Evolutionary conservation across 2,888 invertebrate genomes (phyloP).

Genomic region (Agrochola circellaris): DNA sequence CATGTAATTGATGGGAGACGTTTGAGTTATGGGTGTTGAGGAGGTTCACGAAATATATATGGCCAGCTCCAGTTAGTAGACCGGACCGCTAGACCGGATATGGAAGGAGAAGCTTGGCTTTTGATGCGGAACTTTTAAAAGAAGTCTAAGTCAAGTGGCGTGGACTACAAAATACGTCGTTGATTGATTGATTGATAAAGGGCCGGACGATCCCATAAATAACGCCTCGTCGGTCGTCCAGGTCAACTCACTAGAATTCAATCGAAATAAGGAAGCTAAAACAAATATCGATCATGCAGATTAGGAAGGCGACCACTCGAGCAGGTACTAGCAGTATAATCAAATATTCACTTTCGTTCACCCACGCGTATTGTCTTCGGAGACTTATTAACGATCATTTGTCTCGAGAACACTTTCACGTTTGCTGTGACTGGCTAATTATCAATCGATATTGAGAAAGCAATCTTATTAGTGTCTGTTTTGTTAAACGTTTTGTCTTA

Average conservation of each 20-base stretch:
- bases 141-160: neutral
- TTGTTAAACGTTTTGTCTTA: slow-evolving; percentile 42
- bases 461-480: slow-evolving; percentile 56
- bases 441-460: slow-evolving; percentile 75
- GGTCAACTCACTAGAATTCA: slow-evolving; percentile 58
- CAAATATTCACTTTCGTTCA: slow-evolving; percentile 82
- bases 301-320: slow-evolving; percentile 63
- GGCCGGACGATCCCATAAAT: slow-evolving; percentile 6
- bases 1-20: slow-evolving; percentile 49
- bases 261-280: slow-evolving; percentile 58
- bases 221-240: slow-evolving; percentile 11
- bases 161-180: neutral
- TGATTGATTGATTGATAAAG: slow-evolving; percentile 16
- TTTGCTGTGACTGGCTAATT: slow-evolving; percentile 75
- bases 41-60: slow-evolving; percentile 9
- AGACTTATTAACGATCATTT: slow-evolving; percentile 79
- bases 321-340: slow-evolving; percentile 68
- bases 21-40: slow-evolving; percentile 13
- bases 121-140: neutral
- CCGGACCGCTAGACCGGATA: too few relatives aligned
- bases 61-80: neutral
- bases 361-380: slow-evolving; percentile 80
- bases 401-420: slow-evolving; percentile 81
- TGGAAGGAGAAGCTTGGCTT: neutral
- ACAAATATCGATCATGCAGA: slow-evolving; percentile 67